Percentiles rank a stretch among this genome's conserved stretches.
Evolutionary conservation across 2,888 invertebrate species (phyloP).

Genomic region (Mechanitis messenoides): DNA sequence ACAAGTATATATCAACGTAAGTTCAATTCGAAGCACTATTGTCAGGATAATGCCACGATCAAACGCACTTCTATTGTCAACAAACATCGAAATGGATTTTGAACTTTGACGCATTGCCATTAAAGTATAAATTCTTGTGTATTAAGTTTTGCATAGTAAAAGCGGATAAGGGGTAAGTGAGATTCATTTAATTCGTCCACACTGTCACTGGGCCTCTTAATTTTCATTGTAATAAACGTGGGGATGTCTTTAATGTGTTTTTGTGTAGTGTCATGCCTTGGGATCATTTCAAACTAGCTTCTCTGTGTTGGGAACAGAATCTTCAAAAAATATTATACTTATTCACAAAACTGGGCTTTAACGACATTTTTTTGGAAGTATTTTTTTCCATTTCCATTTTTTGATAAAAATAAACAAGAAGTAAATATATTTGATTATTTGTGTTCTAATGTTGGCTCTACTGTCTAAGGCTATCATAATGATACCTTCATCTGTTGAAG

Average conservation of each 20-base stretch:
- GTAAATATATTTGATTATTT: no score
- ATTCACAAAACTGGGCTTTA: no score
- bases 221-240: conserved; percentile 51
- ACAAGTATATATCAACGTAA: conserved; percentile 57
- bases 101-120: conserved; percentile 28
- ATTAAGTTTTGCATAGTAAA: conserved; percentile 33
- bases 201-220: conserved; percentile 70
- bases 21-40: conserved; percentile 72
- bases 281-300: conserved; percentile 13
- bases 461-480: no score
- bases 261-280: conserved; percentile 29
- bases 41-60: conserved; percentile 72
- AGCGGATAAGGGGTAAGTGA: conserved; percentile 65
- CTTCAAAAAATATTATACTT: no score
- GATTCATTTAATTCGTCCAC: conserved; percentile 71
- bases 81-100: conserved; percentile 24
- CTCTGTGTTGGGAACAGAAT: no score
- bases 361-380: no score
- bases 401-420: no score
- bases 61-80: conserved; percentile 67
- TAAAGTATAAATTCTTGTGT: conserved; percentile 36
- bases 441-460: no score
- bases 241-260: conserved; percentile 33
- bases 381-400: no score
- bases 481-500: no score